Percentiles rank a stretch among this genome's conserved stretches.
These are phyloP conservation scores for Takifugu flavidus DNA, from an alignment of 2,113 vertebrate species.

Conservation along the genomic window DNA sequence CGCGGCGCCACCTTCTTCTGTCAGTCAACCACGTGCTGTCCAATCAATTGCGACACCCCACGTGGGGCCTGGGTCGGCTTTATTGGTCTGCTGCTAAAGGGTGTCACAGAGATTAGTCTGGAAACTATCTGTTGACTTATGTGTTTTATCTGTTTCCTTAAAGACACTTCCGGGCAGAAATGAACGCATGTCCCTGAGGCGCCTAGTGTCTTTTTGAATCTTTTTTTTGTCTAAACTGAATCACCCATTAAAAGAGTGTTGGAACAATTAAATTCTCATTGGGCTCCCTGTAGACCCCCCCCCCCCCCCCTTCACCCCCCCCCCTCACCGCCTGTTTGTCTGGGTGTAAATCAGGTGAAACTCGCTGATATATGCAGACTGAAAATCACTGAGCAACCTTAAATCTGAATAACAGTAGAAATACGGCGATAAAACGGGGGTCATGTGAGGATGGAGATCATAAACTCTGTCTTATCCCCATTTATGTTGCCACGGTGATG, in stretches of 20 bases:
- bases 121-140: conserved; percentile 60
- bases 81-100: conserved; percentile 29
- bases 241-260: conserved; percentile 37
- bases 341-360: conserved; percentile 9
- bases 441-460: too few relatives aligned
- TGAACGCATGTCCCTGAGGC: conserved; percentile 29
- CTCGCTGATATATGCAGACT: not conserved
- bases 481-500: too few relatives aligned
- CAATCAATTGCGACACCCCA: conserved; percentile 63
- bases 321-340: not conserved
- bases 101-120: conserved; percentile 59
- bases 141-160: conserved; percentile 18
- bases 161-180: conserved; percentile 29
- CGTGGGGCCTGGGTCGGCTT: conserved; percentile 57
- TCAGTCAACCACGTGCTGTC: conserved; percentile 39
- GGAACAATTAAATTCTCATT: conserved; percentile 37
- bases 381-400: not conserved
- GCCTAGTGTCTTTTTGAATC: conserved; percentile 6
- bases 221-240: conserved; percentile 42
- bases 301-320: too few relatives aligned
- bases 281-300: conserved; percentile 1
- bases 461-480: too few relatives aligned
- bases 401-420: not conserved
- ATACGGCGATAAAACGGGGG: not conserved
- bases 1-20: conserved; percentile 15